Evolutionary conservation across 2,113 vertebrate genomes (phyloP), one percentile per base, ranked within the genome.

Genomic region (Serilophus lunatus): DNA sequence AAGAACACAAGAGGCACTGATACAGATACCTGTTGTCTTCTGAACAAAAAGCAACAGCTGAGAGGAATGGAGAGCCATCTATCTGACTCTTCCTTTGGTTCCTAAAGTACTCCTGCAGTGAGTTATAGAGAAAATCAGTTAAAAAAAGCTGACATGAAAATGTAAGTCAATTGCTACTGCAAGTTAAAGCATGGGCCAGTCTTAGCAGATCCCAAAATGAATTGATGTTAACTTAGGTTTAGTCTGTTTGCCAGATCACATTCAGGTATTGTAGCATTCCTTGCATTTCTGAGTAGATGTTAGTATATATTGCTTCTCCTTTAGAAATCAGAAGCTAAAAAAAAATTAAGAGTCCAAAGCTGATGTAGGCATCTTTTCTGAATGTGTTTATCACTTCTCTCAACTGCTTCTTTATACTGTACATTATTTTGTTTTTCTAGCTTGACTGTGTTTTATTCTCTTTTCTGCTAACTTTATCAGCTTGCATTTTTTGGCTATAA

Each of bases 241-340:
- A 84, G 70, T 82, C 53, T 44, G 42, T 70, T 74, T 80, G 82
- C 82, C 87, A 93, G 82, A 66, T 82, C 72, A 40, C 63, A 66
- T 85, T 92, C 95, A 95, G 79, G 90, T 95, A 56, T 57, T 94
- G 87, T 85, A 80, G 68, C 95, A 96, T 97, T 97, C 96, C 75
- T 96, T 33, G 35, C 59, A 86, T 95, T 95, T 95, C 82, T 93
- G 66, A 51, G 66, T 45, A 42, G 72, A 70, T 80, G 56, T 78
- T 72, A 33, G 6, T 54, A 70, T 28, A 65, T 85, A 80, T 33
- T 74, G 18, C 33, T 91, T 80, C 74, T 87, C 38, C 26, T 86
- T 94, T 63, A 60, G 69, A 85, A 75, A n/a, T n/a, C 29, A 83
- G 49, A 92, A 83, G 25, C 12, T 33, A 40, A 64, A 33, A 90